A percentile compares a stretch with the other conserved stretches of the same genome.
Evolutionary conservation across 2,888 invertebrate species (phyloP).

Genomic region (Hydroisotoma schaefferi): DNA sequence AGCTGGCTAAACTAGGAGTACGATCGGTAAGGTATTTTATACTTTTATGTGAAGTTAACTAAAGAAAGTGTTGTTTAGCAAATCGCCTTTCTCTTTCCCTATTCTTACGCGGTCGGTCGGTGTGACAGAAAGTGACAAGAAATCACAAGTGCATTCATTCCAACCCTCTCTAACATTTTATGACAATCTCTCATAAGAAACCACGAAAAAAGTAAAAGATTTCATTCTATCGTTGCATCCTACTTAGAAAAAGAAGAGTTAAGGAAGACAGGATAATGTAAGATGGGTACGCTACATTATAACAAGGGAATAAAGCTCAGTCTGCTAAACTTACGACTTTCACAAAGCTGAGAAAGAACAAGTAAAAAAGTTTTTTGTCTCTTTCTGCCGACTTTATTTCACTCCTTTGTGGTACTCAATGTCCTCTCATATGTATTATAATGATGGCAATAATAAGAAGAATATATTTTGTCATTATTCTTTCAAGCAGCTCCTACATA

Average conservation of each 20-base stretch:
- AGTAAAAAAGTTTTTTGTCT: constrained; percentile 11
- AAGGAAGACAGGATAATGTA: neutral
- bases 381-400: constrained; percentile 9
- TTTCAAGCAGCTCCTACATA: neutral
- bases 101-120: no score
- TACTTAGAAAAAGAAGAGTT: no score
- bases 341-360: constrained; percentile 6
- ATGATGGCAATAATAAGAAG: constrained; percentile 10
- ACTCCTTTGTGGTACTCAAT: constrained; percentile 6
- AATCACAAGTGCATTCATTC: constrained; percentile 42
- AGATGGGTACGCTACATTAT: neutral
- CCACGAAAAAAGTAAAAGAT: constrained; percentile 13
- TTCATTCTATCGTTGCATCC: no score
- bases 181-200: constrained; percentile 27
- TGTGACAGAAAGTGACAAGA: constrained; percentile 46
- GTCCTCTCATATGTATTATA: constrained; percentile 7
- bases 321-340: constrained; percentile 7
- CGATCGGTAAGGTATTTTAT: no score
- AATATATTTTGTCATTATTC: constrained; percentile 2
- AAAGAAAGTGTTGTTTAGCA: no score
- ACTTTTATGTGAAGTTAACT: no score
- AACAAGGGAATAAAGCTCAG: constrained; percentile 7
- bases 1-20: no score
- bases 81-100: no score
- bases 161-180: constrained; percentile 38